Percentiles rank a stretch among this genome's conserved stretches.
These are phyloP conservation scores for Catocala fraxini DNA, from an alignment of 2,888 invertebrate species.

Conservation along the genomic window DNA sequence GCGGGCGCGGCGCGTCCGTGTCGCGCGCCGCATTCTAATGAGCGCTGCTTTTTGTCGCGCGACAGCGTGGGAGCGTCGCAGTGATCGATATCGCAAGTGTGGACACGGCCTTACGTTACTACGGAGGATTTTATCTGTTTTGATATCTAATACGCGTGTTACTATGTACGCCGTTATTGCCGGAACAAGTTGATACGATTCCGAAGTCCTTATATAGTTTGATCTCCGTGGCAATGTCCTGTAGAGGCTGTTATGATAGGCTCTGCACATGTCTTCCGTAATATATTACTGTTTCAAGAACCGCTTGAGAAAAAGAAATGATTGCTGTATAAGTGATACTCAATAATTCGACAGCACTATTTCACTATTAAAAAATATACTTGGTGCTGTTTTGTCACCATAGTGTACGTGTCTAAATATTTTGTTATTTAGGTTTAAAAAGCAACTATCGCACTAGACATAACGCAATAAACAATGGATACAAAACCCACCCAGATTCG, in stretches of 20 bases:
- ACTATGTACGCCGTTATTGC: slow-evolving; percentile 11
- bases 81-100: slow-evolving; percentile 56
- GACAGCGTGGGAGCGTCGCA: slow-evolving; percentile 77
- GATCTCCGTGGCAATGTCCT: slow-evolving; percentile 12
- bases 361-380: no score
- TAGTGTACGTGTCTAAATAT: no score
- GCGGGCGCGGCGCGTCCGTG: slow-evolving; percentile 62
- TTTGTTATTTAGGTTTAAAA: no score
- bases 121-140: slow-evolving; percentile 15
- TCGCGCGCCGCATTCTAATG: slow-evolving; percentile 81
- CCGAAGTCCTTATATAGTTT: slow-evolving; percentile 9
- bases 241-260: slow-evolving; percentile 12
- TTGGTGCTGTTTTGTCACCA: no score
- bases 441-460: no score
- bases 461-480: no score
- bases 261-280: slow-evolving; percentile 10
- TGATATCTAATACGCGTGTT: slow-evolving; percentile 13
- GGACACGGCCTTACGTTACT: slow-evolving; percentile 46
- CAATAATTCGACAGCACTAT: no score
- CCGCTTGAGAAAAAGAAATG: no score
- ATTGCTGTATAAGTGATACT: no score
- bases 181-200: slow-evolving; percentile 14
- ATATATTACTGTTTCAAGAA: neutral
- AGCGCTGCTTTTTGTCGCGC: slow-evolving; percentile 77
- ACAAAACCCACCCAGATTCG: no score